phyloP scores from a whole-genome alignment of 1,140 invertebrate genomes.

The Drosophila prosaltans region DNA sequence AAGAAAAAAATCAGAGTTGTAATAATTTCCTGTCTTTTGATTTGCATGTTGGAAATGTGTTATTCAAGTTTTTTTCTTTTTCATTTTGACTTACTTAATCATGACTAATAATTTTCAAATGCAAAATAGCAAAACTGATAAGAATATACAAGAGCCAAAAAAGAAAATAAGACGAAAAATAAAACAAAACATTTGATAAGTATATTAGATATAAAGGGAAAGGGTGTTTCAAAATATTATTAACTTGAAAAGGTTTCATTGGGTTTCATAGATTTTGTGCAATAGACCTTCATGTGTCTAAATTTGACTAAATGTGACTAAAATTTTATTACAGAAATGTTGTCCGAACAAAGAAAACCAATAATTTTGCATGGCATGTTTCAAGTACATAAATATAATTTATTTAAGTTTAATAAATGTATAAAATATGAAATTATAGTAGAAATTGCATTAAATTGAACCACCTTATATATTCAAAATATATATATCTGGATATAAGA shows the following conservation, averaged over 20 bases:
- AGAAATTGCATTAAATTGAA: not conserved
- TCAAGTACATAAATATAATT: no score
- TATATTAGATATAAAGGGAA: slow-evolving; percentile 26
- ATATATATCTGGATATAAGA: not conserved
- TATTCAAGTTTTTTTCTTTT: slow-evolving; percentile 19
- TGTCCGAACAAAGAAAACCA: no score
- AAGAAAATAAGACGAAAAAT: no score
- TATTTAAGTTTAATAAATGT: no score
- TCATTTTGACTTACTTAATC: slow-evolving; percentile 32
- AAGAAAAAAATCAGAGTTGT: slow-evolving; percentile 28
- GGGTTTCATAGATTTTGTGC: no score
- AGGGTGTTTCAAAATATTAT: slow-evolving; percentile 25
- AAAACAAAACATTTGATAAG: no score
- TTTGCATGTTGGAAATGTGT: slow-evolving; percentile 55
- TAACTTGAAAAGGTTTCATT: no score
- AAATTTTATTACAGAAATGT: not conserved
- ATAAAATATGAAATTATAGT: not conserved
- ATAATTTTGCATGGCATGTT: no score
- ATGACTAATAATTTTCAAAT: slow-evolving; percentile 29
- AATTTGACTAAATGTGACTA: not conserved
- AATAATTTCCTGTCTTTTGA: slow-evolving; percentile 76
- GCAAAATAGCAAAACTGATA: not conserved
- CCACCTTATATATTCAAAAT: no score
- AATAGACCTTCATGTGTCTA: no score
- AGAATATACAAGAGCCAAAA: slow-evolving; percentile 4